These are phyloP conservation scores for Melinaea menophilus DNA, from an alignment of 2,888 invertebrate species.

Conservation along the genomic window DNA sequence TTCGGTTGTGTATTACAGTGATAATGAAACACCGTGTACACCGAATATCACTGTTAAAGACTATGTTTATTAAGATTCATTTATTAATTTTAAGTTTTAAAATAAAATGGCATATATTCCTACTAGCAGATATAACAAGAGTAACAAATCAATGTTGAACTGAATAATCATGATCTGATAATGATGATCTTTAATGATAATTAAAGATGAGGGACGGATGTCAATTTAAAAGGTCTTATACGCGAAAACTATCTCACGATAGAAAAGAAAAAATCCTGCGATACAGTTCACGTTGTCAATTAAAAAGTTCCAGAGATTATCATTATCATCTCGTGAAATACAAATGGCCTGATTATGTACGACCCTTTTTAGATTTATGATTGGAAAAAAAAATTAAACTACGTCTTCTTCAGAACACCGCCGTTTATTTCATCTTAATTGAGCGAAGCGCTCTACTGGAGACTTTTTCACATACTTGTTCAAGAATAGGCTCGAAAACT, in stretches of 20 bases:
- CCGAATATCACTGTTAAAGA: no score
- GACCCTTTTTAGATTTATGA: conserved; percentile 21
- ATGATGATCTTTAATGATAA: no score
- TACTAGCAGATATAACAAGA: not conserved
- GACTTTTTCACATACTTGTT: no score
- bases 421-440: not conserved
- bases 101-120: no score
- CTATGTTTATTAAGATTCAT: no score
- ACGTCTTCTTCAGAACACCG: not conserved
- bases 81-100: no score
- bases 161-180: no score
- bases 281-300: conserved; percentile 63
- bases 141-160: not conserved
- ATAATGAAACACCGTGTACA: no score
- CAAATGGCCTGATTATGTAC: conserved; percentile 44
- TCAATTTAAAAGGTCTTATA: not conserved
- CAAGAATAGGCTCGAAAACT: no score
- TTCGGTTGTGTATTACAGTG: no score
- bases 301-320: conserved; percentile 52
- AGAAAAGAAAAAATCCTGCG: conserved; percentile 15
- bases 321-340: conserved; percentile 43
- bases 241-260: conserved; percentile 6
- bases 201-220: not conserved
- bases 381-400: not conserved
- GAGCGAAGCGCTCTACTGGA: not conserved